Conservation (phyloP, 2,113 vertebrate genomes). For the Pteronura brasiliensis region DNA sequence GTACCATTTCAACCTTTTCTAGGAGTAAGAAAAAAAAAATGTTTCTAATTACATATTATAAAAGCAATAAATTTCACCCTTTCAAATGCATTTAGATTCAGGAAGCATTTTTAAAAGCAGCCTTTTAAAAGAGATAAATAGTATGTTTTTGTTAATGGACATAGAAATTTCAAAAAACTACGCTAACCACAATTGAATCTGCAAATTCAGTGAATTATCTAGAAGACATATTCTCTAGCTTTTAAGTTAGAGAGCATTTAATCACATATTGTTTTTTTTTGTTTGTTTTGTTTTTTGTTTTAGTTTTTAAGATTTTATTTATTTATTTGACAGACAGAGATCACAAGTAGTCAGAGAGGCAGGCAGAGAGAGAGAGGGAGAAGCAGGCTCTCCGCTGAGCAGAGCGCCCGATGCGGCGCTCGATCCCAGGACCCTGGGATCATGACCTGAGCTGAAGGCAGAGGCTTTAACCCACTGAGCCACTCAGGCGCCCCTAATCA, state of each 20-base stretch:
- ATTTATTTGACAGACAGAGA: no score
- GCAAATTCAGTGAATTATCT: constrained; percentile 45
- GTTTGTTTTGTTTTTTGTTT: no score
- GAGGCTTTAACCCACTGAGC: no score
- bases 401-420: no score
- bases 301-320: no score
- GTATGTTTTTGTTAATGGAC: constrained; percentile 19
- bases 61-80: constrained; percentile 57
- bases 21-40: constrained; percentile 64
- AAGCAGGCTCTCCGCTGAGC: no score
- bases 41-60: constrained; percentile 59
- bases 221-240: background rate
- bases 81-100: constrained; percentile 64
- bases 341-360: no score
- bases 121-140: constrained; percentile 25
- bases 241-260: constrained; percentile 28
- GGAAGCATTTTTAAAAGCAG: constrained; percentile 54
- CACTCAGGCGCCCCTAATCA: background rate
- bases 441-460: no score
- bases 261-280: background rate
- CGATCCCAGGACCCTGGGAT: no score
- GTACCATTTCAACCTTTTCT: constrained; percentile 60
- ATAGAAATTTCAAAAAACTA: constrained; percentile 42
- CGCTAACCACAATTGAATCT: background rate
- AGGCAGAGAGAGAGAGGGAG: no score